Base-by-base conservation (phyloP, 2,113 vertebrate genomes). In the Spizaetus ornatus region DNA sequence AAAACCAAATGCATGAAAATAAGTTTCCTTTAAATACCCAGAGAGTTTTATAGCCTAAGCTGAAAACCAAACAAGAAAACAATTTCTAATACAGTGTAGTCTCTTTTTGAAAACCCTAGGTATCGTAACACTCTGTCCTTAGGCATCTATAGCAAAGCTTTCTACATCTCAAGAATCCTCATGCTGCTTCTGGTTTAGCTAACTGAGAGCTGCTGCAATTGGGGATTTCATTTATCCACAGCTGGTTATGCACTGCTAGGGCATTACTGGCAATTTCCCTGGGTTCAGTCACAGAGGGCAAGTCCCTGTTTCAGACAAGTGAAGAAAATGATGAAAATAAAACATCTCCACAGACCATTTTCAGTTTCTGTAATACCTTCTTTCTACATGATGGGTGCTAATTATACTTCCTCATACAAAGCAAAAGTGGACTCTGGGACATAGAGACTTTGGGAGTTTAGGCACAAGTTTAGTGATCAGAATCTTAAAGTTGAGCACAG, bases 181-280 rank as follows among this genome's bases (percentile, higher is more conserved):
- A 34, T 66, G 38, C 55, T 95, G 50, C n/a, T 88, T 88, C 42
- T 88, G 59, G 18, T 43, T 93, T 73, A 92, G 38, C 27, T 84
- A 80, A 94, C 55, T 66, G 85, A 62, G 72, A 92, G 55, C 27
- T 83, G 29, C 59, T 59, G 56, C 67, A 67, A 9, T 21, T 78
- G 38, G 80, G 79, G 18, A 82, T 97, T 95, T 95, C 36, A 71
- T 50, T 93, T 94, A 81, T 72, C 63, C 71, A 43, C 71, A 90
- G 62, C 56, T 70, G 53, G 45, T 66, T 95, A 62, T 32, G 43
- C 62, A 18, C 61, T 62, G 31, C 53, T 58, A 31, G 67, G 85
- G 71, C 67, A 78, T 80, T 86, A 71, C 26, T 70, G 50, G 53
- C 22, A 84, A 76, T 93, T 95, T 89, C 81, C 27, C 18, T 3